Evolutionary conservation across 1,140 invertebrate species (phyloP).

Genomic region (Dreissena polymorpha): DNA sequence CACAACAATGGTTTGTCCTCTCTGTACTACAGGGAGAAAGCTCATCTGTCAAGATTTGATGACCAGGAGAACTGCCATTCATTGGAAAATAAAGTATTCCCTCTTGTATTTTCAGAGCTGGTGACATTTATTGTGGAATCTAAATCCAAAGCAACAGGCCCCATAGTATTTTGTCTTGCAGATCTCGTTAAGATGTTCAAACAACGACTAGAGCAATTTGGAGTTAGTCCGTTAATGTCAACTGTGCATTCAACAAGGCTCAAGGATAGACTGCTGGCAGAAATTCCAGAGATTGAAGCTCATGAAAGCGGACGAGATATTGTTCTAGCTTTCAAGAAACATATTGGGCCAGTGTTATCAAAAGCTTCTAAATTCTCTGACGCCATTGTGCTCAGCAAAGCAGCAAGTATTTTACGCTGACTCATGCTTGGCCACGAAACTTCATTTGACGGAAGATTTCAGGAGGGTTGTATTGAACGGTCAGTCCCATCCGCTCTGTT

Average conservation of each 20-base stretch:
- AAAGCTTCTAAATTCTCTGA: slow-evolving; percentile 42
- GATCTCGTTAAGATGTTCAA: slow-evolving; percentile 43
- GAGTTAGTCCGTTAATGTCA: too few relatives aligned
- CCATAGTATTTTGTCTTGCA: slow-evolving; percentile 31
- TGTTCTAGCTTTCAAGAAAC: slow-evolving; percentile 41
- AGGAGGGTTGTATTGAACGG: slow-evolving; percentile 39
- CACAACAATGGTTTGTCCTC: slow-evolving; percentile 29
- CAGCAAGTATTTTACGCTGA: slow-evolving; percentile 46
- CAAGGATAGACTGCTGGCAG: slow-evolving; percentile 14
- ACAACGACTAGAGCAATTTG: slow-evolving; percentile 39
- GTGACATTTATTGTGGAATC: slow-evolving; percentile 39
- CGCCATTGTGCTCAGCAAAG: slow-evolving; percentile 46
- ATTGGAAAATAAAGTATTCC: slow-evolving; percentile 40
- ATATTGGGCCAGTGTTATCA: too few relatives aligned
- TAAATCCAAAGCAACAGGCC: slow-evolving; percentile 3
- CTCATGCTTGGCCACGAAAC: slow-evolving; percentile 52
- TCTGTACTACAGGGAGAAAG: slow-evolving; percentile 36
- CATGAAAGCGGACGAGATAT: slow-evolving; percentile 45
- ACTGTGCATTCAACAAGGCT: background rate
- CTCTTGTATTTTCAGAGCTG: slow-evolving; percentile 47
- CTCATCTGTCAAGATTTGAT: background rate
- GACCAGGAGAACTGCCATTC: background rate
- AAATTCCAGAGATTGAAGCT: slow-evolving; percentile 45
- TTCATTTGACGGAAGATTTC: slow-evolving; percentile 1
- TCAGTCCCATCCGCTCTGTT: slow-evolving; percentile 55